Conservation (phyloP, 2,888 invertebrate species). For the Machimus rusticus region DNA sequence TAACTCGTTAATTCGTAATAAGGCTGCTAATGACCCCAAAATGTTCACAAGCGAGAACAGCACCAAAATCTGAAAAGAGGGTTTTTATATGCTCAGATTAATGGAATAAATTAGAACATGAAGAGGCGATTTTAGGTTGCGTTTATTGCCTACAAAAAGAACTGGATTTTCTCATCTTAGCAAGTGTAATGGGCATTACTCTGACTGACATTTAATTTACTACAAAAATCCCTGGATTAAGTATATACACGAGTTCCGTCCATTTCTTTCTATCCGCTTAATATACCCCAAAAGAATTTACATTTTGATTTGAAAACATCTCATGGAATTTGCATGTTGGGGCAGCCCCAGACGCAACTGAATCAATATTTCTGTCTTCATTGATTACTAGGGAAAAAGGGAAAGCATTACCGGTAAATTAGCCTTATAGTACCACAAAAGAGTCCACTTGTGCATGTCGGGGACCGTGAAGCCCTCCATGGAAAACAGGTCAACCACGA, state of each 20-base stretch:
- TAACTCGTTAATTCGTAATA: constrained; percentile 59
- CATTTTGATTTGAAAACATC: not conserved
- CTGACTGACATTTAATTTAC: not conserved
- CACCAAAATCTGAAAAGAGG: constrained; percentile 60
- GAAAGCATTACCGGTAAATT: not conserved
- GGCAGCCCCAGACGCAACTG: not conserved
- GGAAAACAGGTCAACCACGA: not conserved
- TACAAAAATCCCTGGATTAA: not conserved
- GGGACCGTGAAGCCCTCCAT: not conserved
- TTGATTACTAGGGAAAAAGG: not conserved
- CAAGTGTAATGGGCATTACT: not conserved
- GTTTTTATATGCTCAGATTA: not conserved
- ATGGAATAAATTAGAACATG: not conserved
- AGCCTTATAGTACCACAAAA: not conserved
- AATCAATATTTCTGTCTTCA: not conserved
- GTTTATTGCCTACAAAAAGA: not conserved
- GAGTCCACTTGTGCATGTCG: not conserved
- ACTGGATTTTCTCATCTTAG: not conserved
- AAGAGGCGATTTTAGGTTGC: not conserved
- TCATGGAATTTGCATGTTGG: not conserved
- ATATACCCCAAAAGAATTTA: not conserved
- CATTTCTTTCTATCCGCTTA: not conserved
- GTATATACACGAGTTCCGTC: not conserved
- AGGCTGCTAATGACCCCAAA: constrained; percentile 60
- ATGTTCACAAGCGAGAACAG: constrained; percentile 59